Percentiles rank a stretch among this genome's conserved stretches.
Evolutionary conservation across 2,888 invertebrate genomes (phyloP).

Genomic region (Watsonalla binaria): DNA sequence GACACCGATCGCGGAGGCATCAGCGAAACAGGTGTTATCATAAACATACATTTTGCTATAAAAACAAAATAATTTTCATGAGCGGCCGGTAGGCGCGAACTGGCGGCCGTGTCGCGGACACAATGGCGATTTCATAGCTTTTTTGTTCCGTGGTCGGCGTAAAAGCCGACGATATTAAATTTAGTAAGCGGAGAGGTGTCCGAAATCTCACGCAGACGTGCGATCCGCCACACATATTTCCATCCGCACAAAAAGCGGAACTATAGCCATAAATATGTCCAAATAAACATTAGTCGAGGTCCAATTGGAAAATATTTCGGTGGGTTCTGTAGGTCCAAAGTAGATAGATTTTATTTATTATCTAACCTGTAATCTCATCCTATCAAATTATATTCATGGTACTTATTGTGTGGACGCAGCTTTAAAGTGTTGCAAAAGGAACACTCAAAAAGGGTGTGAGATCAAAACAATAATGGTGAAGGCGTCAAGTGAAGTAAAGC

Average conservation of each 20-base stretch:
- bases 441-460: slow-evolving; percentile 15
- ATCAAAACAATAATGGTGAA: slow-evolving; percentile 45
- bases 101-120: slow-evolving; percentile 75
- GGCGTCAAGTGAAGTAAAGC: slow-evolving; percentile 40
- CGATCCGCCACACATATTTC: slow-evolving; percentile 80
- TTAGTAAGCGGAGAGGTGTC: slow-evolving; percentile 79
- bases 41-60: slow-evolving; percentile 78
- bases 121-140: slow-evolving; percentile 75
- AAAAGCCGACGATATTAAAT: slow-evolving; percentile 77
- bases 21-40: slow-evolving; percentile 78
- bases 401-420: neutral
- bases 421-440: neutral
- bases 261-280: slow-evolving; percentile 80
- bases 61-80: slow-evolving; percentile 79
- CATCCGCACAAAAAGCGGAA: slow-evolving; percentile 77
- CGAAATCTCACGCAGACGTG: slow-evolving; percentile 79
- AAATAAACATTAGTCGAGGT: slow-evolving; percentile 76
- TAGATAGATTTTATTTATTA: too few species aligned
- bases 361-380: too few species aligned
- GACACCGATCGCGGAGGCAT: slow-evolving; percentile 78
- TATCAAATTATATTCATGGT: too few species aligned
- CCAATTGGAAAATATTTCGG: slow-evolving; percentile 54
- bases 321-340: slow-evolving; percentile 54
- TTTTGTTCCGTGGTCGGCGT: slow-evolving; percentile 64
- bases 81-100: slow-evolving; percentile 76